Percentiles rank a stretch among this genome's conserved stretches.
phyloP scores from a whole-genome alignment of 2,797 vertebrate genomes.

The Vultur gryphus region DNA sequence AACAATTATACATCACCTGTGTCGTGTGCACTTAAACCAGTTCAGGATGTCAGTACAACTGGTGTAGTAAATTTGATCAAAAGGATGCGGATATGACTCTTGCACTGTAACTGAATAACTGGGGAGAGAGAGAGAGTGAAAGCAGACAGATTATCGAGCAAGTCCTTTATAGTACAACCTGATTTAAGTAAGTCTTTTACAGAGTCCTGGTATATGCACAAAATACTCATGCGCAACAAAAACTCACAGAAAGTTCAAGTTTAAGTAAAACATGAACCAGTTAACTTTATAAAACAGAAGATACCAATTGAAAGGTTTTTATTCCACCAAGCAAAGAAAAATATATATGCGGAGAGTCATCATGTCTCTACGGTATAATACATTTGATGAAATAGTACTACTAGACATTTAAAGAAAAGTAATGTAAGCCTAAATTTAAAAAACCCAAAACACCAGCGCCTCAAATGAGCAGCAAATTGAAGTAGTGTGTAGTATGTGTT shows the following conservation, averaged over 20 bases:
- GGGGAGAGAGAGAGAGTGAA: slow-evolving; percentile 4
- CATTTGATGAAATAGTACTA: background rate
- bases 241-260: background rate
- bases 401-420: background rate
- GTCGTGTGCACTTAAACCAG: slow-evolving; percentile 97
- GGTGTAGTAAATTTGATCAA: slow-evolving; percentile 94
- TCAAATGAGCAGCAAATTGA: background rate
- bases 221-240: background rate
- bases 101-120: slow-evolving; percentile 95
- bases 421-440: background rate
- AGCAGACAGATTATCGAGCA: background rate
- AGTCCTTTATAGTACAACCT: background rate
- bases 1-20: slow-evolving; percentile 82
- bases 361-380: background rate
- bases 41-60: slow-evolving; percentile 95
- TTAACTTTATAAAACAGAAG: background rate
- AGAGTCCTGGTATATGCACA: background rate
- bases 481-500: background rate
- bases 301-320: background rate
- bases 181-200: background rate
- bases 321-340: background rate
- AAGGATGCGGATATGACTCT: slow-evolving; percentile 93
- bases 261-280: background rate
- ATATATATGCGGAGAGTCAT: background rate
- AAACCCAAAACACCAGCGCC: background rate